phyloP scores from a whole-genome alignment of 1,140 invertebrate species.

The Halesus radiatus region DNA sequence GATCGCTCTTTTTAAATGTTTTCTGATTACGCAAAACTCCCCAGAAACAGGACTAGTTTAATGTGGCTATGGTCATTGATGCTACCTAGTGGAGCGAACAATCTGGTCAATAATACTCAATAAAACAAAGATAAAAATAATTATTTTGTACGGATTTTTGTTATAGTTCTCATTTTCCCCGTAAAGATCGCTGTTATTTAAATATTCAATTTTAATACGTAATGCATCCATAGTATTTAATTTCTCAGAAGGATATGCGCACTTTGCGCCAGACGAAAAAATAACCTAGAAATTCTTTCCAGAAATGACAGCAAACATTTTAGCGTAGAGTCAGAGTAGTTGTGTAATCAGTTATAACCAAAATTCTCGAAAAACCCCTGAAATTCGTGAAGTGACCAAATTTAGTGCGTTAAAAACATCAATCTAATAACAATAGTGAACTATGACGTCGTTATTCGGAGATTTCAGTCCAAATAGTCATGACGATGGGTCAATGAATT shows the following conservation, averaged over 20 bases:
- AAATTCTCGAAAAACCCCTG: not conserved
- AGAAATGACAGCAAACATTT: conserved; percentile 40
- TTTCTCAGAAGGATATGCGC: not conserved
- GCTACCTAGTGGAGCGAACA: no score
- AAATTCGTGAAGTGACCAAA: conserved; percentile 29
- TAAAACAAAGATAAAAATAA: no score
- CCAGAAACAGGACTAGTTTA: no score
- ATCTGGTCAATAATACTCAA: no score
- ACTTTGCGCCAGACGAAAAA: conserved; percentile 16
- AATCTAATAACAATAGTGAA: not conserved
- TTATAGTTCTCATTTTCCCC: no score
- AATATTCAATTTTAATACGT: no score
- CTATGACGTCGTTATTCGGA: conserved; percentile 46
- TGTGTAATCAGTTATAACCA: conserved; percentile 42
- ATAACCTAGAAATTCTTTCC: conserved; percentile 26
- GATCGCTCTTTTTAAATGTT: no score
- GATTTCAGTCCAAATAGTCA: conserved; percentile 34
- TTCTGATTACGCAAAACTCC: no score
- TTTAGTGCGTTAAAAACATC: conserved; percentile 26
- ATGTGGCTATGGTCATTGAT: no score
- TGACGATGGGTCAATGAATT: conserved; percentile 21
- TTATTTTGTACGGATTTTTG: no score
- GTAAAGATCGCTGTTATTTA: no score
- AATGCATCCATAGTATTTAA: no score
- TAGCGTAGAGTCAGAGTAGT: conserved; percentile 28